Base-by-base conservation (phyloP, 2,797 vertebrate species). In the Bovichtus variegatus region DNA sequence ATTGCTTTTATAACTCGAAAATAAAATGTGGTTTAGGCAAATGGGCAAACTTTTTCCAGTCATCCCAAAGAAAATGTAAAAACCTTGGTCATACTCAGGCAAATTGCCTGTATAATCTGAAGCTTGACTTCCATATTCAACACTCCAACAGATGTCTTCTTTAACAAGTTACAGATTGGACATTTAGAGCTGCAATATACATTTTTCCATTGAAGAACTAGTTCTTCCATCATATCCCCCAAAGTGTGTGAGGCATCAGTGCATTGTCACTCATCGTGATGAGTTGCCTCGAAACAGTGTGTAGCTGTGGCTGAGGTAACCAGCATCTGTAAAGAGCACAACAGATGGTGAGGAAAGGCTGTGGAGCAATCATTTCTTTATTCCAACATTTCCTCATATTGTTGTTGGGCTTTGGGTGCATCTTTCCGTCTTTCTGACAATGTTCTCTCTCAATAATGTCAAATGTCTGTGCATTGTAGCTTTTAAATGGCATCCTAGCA, bases 261-360 rank as follows among this genome's bases (percentile, higher is more conserved):
- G 11, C 68, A 57, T 71, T 80, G 78, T 83, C 67, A 73, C 71
- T 81, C 72, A 80, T 40, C 29, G 54, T 77, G 73, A 85, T 71
- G 68, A 47, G 46, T 57, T 70, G 46, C 76, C 57, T 71, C n/a
- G 4, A 63, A 75, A 81, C 70, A 76, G 21, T 55, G 55, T 77
- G 31, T 62, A 57, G 75, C 82, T 25, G 21, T 3, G 46, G 65
- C 69, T 51, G 67, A 55, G 51, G 50, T 27, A 73, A 38, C 38
- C 34, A 62, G 40, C 47, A 59, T 71, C 57, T 78, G 62, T 50
- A 74, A 76, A 70, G 25, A 74, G 38, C 50, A 41, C 12, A 54
- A 62, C 60, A 80, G 36, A 62, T 66, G 57, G 65, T 41, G 29
- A 55, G 59, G 15, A 79, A 55, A 53, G 27, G 7, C 43, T n/a